A percentile compares a stretch with the other conserved stretches of the same genome.
Conservation (phyloP, 2,113 vertebrate genomes). For the Daphoenositta chrysoptera region DNA sequence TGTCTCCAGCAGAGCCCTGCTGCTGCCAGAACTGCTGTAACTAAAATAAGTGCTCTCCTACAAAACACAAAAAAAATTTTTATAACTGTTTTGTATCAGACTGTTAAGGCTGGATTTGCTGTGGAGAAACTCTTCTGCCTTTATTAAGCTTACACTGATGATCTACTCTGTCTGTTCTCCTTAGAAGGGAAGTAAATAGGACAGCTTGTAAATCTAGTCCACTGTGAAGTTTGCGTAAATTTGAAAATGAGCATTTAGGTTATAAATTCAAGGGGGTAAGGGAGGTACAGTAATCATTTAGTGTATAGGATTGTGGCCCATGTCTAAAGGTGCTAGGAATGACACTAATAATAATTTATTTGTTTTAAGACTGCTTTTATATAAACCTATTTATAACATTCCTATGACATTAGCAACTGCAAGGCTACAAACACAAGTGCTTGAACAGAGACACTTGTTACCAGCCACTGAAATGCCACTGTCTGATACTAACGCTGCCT, state of each 20-base stretch:
- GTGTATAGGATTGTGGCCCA: neutral
- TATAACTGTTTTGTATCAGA: neutral
- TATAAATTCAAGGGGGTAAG: neutral
- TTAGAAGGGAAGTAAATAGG: neutral
- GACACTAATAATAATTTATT: neutral
- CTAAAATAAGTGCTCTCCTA: neutral
- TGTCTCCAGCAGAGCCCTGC: neutral
- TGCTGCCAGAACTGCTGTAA: neutral
- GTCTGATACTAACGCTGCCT: neutral
- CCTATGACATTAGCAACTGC: neutral
- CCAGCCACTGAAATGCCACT: neutral
- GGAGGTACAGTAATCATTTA: neutral
- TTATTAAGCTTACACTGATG: neutral
- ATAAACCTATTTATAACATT: neutral
- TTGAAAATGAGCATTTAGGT: neutral
- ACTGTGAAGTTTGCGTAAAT: neutral
- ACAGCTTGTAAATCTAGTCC: neutral
- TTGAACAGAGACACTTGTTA: neutral
- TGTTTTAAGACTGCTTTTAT: neutral
- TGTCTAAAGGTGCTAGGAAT: neutral
- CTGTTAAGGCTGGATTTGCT: neutral
- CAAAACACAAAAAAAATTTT: neutral
- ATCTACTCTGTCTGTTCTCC: neutral
- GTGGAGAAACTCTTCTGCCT: neutral
- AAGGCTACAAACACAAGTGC: neutral